A percentile compares a stretch with the other conserved stretches of the same genome.
These are phyloP conservation scores for Scomberomorus guttatus DNA, from an alignment of 2,797 vertebrate genomes.

Conservation along the genomic window DNA sequence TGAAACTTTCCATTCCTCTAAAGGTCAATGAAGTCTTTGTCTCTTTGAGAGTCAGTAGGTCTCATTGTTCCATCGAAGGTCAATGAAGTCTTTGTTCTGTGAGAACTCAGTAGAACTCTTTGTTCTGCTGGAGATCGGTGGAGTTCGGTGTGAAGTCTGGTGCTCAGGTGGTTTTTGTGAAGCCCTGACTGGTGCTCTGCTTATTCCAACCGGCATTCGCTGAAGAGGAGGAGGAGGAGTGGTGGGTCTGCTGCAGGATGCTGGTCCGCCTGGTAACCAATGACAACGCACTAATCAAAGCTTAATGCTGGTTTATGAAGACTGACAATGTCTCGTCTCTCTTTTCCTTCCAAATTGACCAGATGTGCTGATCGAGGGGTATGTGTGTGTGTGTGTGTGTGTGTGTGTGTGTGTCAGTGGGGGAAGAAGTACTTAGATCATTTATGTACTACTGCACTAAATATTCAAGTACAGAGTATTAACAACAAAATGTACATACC, in stretches of 20 bases:
- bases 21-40: neutral
- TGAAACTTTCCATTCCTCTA: neutral
- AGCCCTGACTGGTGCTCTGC: constrained; percentile 30
- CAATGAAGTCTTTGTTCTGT: constrained; percentile 15
- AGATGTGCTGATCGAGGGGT: constrained; percentile 2
- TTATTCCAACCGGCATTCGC: constrained; percentile 64
- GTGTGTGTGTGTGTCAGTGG: constrained; percentile 19
- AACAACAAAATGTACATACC: too few relatives aligned
- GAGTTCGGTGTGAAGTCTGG: neutral
- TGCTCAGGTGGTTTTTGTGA: constrained; percentile 43
- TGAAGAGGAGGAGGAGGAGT: constrained; percentile 22
- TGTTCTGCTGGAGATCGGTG: neutral
- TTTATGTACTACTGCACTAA: too few relatives aligned
- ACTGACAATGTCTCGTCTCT: constrained; percentile 11
- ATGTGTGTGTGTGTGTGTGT: constrained; percentile 13
- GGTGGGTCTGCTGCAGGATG: constrained; percentile 37
- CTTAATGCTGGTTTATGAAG: constrained; percentile 29
- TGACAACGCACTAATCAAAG: constrained; percentile 35
- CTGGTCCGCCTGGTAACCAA: constrained; percentile 50
- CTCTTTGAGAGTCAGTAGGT: neutral
- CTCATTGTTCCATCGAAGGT: neutral
- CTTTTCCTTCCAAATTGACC: constrained; percentile 33
- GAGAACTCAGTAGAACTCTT: neutral
- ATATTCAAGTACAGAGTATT: too few relatives aligned
- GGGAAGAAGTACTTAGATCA: too few relatives aligned